Conservation (phyloP, 2,797 vertebrate species). For the Myotis myotis region DNA sequence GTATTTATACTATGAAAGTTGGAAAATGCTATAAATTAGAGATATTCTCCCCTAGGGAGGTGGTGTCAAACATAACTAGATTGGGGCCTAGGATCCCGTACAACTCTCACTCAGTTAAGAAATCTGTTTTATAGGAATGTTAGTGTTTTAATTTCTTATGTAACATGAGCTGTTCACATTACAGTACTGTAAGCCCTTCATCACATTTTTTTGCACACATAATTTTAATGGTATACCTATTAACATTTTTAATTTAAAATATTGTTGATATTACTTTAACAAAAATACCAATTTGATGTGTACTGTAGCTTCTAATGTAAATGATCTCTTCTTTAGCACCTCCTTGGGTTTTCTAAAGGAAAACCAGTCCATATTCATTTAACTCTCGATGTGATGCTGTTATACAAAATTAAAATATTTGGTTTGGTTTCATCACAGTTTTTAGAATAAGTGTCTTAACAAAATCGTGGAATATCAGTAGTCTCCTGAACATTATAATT, state of each 20-base stretch:
- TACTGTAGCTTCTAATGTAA: slow-evolving; percentile 11
- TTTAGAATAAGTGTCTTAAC: slow-evolving; percentile 49
- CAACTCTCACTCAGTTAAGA: background rate
- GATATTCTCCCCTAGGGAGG: background rate
- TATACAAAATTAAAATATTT: slow-evolving; percentile 40
- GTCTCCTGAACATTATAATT: slow-evolving; percentile 28
- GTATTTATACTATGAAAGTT: background rate
- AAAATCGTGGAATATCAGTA: slow-evolving; percentile 4
- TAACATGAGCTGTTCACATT: background rate
- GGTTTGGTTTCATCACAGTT: slow-evolving; percentile 7
- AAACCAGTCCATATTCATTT: slow-evolving; percentile 41
- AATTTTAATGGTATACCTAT: background rate
- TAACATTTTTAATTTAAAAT: slow-evolving; percentile 24
- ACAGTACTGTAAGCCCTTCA: background rate
- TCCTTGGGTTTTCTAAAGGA: slow-evolving; percentile 39
- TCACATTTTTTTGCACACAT: background rate
- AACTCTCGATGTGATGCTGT: background rate
- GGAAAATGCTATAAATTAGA: background rate
- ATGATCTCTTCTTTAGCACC: background rate
- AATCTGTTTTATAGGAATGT: background rate
- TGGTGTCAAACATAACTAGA: background rate
- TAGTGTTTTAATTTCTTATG: slow-evolving; percentile 24
- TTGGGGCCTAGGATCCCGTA: background rate
- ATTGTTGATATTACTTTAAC: slow-evolving; percentile 31
- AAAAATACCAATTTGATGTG: slow-evolving; percentile 37